A percentile compares a stretch with the other conserved stretches of the same genome.
Evolutionary conservation across 92 coral and sea anemone species (phyloP).

Genomic region (Epizoanthus illoricatus): DNA sequence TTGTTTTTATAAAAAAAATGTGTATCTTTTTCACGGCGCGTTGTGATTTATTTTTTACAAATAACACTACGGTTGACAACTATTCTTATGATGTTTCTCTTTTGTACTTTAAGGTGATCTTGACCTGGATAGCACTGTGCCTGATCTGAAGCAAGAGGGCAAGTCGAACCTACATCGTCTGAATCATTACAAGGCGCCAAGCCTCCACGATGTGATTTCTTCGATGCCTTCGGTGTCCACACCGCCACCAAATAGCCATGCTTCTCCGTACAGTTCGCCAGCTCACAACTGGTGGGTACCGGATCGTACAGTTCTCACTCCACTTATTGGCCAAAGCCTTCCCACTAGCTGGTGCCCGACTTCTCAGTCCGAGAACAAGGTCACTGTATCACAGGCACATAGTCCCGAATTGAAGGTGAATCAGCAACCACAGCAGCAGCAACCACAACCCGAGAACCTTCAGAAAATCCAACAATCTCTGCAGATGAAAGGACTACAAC

Average conservation of each 20-base stretch:
- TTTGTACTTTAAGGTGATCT: conserved; percentile 82
- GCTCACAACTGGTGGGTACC: conserved; percentile 98
- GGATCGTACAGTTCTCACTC: conserved; percentile 95
- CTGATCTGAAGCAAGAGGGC: conserved; percentile 95
- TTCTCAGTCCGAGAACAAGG: conserved; percentile 65
- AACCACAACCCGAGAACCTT: conserved; percentile 57
- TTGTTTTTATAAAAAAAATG: background rate
- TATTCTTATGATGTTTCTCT: conserved; percentile 42
- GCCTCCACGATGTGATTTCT: conserved; percentile 85
- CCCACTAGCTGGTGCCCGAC: conserved; percentile 71
- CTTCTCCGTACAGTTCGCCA: conserved; percentile 93
- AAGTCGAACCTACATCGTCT: conserved; percentile 85
- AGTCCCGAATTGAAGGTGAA: conserved; percentile 53
- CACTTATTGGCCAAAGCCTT: conserved; percentile 89
- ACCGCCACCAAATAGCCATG: conserved; percentile 91
- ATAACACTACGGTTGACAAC: background rate
- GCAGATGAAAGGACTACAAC: conserved; percentile 60
- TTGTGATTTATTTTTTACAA: background rate
- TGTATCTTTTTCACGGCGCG: background rate
- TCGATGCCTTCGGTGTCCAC: conserved; percentile 79
- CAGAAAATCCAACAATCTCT: conserved; percentile 73
- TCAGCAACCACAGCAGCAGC: conserved; percentile 46
- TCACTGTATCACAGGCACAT: conserved; percentile 69
- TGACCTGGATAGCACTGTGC: conserved; percentile 91
- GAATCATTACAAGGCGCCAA: conserved; percentile 95